phyloP scores from a whole-genome alignment of 2,888 invertebrate species.

The Drosophila atroscutellata region DNA sequence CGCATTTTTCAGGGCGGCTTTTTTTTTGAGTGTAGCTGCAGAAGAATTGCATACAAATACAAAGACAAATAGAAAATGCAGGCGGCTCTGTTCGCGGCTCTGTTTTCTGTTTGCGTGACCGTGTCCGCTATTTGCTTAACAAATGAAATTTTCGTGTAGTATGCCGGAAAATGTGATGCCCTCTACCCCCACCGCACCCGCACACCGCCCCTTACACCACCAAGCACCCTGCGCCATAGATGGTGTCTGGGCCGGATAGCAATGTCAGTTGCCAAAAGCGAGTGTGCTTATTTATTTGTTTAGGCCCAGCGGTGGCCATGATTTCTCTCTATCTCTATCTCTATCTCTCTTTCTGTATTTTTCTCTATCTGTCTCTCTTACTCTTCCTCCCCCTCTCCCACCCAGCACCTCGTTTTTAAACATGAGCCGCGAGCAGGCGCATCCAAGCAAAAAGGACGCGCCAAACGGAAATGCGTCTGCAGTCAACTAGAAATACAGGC shows the following conservation, averaged over 20 bases:
- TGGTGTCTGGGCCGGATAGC: slow-evolving; percentile 54
- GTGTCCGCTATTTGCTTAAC: slow-evolving; percentile 73
- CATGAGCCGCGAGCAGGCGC: slow-evolving; percentile 36
- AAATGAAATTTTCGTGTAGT: slow-evolving; percentile 77
- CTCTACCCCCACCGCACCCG: background rate
- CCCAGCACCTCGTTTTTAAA: slow-evolving; percentile 5
- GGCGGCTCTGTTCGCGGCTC: slow-evolving; percentile 29
- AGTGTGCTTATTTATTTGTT: slow-evolving; percentile 76
- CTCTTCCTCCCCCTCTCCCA: background rate
- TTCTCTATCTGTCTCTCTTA: background rate
- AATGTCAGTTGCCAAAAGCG: slow-evolving; percentile 73
- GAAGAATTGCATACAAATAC: slow-evolving; percentile 40
- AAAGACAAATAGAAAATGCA: slow-evolving; percentile 31
- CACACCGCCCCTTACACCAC: background rate
- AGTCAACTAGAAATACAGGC: slow-evolving; percentile 65
- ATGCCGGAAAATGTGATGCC: slow-evolving; percentile 33
- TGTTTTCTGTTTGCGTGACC: slow-evolving; percentile 45
- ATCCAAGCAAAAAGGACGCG: slow-evolving; percentile 54
- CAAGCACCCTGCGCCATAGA: background rate
- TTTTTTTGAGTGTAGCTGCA: slow-evolving; percentile 7
- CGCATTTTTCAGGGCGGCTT: background rate
- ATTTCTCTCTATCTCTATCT: slow-evolving; percentile 40
- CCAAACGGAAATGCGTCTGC: slow-evolving; percentile 71
- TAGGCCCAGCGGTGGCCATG: slow-evolving; percentile 73
- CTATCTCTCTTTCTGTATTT: background rate